Evolutionary conservation across 30 jellyfish, hydroid and myxozoan species (phyloP).

Genomic region (Clytia hemisphaerica): DNA sequence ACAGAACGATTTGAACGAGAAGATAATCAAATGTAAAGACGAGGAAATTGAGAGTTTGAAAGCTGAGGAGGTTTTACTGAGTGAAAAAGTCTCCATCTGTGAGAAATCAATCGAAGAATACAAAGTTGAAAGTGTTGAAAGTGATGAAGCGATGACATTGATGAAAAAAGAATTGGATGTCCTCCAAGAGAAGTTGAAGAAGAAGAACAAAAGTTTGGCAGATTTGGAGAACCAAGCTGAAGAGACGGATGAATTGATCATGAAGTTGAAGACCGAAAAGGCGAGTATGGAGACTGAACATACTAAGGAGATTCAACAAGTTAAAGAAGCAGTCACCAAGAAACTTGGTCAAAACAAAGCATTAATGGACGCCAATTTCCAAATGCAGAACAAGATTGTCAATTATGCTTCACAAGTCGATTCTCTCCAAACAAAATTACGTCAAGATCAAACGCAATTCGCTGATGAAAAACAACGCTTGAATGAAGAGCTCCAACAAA

Average conservation of each 20-base stretch:
- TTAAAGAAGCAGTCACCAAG: slow-evolving; percentile 1
- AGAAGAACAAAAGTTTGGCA: background rate
- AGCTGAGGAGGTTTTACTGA: too few species aligned
- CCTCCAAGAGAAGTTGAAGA: background rate
- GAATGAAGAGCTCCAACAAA: slow-evolving; percentile 3
- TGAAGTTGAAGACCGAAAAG: background rate
- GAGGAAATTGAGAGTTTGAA: background rate
- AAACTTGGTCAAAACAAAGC: slow-evolving; percentile 1
- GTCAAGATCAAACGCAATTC: background rate
- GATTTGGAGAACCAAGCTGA: slow-evolving; percentile 17
- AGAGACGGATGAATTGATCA: slow-evolving; percentile 9
- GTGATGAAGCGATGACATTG: background rate
- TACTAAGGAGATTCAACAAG: background rate
- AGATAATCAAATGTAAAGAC: background rate
- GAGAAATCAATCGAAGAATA: too few species aligned
- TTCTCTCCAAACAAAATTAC: background rate
- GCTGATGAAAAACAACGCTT: background rate
- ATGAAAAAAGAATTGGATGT: background rate
- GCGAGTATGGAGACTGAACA: slow-evolving; percentile 1
- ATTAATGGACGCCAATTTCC: background rate
- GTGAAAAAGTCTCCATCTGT: too few species aligned
- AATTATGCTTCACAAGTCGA: background rate
- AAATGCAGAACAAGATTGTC: slow-evolving; percentile 1
- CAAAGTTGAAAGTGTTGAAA: too few species aligned
- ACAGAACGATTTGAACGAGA: background rate